Evolutionary conservation across 30 jellyfish, hydroid and myxozoan genomes (phyloP), one percentile per base, ranked within the genome.

Genomic region (Clytia hemisphaerica): DNA sequence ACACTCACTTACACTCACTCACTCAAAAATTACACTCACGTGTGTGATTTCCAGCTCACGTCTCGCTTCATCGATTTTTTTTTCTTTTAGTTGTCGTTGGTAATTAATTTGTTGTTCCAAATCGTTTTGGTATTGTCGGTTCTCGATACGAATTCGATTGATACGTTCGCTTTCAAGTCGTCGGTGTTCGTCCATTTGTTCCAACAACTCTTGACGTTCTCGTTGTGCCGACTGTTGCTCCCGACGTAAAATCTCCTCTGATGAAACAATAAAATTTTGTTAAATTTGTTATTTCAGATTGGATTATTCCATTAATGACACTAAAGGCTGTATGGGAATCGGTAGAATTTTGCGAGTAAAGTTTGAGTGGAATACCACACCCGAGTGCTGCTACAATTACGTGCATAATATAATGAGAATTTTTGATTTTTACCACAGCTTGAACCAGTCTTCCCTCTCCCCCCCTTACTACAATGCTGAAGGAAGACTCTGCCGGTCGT

Each of bases 21-120:
- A 2, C 30, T 2, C 29, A 60, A 65, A 30, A n/a, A 24, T 0
- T 7, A n/a, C 7, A 75, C 36, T 9, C 31, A 79, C 97, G 93
- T 87, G 85, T 70, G 79, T 29, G 21, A 46, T 31, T 33, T 67
- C 70, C 28, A 88, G 61, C 75, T 88, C 97, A 69, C 72, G 74
- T 65, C 93, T 88, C 9, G 93, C 93, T 55, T 88, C 97, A n/a
- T 54, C 60, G 32, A 79, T 79, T 64, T 73, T 94, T 55, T 68
- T 60, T 37, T 73, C 97, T 40, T 88, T 88, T 36, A 31, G 47
- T 58, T 58, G 37, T 47, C 82, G 66, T 62, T 88, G 88, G 61
- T 25, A 80, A 31, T 73, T 75, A 21, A 88, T 44, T 60, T 88
- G 97, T 10, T 88, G 84, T n/a, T 68, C 94, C 37, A 88, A 55